Evolutionary conservation across 2,113 vertebrate species (phyloP).

Genomic region (Emydocephalus ijimae): DNA sequence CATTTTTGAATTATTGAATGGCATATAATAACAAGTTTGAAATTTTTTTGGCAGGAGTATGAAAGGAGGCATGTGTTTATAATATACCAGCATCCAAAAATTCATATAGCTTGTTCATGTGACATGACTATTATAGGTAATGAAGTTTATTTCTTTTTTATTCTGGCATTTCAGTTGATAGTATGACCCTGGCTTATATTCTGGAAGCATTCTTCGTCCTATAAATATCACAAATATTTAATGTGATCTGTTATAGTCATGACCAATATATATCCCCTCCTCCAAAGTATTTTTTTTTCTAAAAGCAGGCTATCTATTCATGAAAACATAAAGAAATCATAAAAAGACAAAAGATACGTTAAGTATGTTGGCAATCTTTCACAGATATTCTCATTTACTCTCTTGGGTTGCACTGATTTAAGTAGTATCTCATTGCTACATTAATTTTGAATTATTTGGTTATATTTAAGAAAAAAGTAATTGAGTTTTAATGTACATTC

Average conservation of each 20-base stretch:
- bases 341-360: not conserved
- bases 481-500: conserved; percentile 48
- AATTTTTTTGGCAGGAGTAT: not conserved
- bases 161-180: not conserved
- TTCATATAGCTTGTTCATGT: not conserved
- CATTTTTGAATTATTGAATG: not conserved
- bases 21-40: not conserved
- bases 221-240: not conserved
- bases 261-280: not conserved
- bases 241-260: not conserved
- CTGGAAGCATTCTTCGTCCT: not conserved
- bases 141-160: not conserved
- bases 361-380: conserved; percentile 11
- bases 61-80: not conserved
- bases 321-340: conserved; percentile 34
- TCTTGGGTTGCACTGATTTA: conserved; percentile 14
- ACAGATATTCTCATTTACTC: conserved; percentile 25
- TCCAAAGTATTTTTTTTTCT: not conserved
- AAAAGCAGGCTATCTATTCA: conserved; percentile 3
- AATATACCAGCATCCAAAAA: not conserved
- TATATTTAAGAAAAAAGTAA: conserved; percentile 45
- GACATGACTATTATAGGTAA: not conserved
- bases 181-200: not conserved
- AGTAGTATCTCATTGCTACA: not conserved
- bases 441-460: conserved; percentile 35